Percentiles rank a stretch among this genome's conserved stretches.
Conservation (phyloP, 92 coral and sea anemone genomes). For the Siderastrea siderea region DNA sequence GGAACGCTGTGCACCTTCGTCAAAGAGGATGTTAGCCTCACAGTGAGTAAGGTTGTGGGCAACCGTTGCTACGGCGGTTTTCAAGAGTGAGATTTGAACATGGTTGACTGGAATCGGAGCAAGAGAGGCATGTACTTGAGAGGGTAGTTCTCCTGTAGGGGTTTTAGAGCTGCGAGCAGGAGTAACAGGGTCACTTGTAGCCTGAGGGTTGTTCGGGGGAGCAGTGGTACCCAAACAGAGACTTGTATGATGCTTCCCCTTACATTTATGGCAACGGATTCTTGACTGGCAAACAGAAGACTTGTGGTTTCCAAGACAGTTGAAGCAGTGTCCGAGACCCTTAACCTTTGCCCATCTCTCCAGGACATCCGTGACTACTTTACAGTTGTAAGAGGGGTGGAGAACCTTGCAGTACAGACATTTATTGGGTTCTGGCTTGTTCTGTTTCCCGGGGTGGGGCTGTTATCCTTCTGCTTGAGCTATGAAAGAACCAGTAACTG, state of each 20-base stretch:
- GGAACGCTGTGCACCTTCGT: too few relatives aligned
- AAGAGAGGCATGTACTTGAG: constrained; percentile 13
- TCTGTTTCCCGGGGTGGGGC: neutral
- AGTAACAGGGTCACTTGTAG: neutral
- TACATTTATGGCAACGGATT: constrained; percentile 57
- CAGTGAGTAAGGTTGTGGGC: neutral
- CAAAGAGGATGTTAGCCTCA: too few relatives aligned
- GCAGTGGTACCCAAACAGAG: constrained; percentile 37
- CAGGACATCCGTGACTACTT: constrained; percentile 21
- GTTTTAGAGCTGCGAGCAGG: constrained; percentile 2
- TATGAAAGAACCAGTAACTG: neutral
- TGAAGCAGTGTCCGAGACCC: constrained; percentile 47
- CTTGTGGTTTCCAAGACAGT: constrained; percentile 62
- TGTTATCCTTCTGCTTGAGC: neutral
- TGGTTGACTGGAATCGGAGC: too few relatives aligned
- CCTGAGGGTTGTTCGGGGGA: neutral
- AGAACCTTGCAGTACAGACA: constrained; percentile 34
- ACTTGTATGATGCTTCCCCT: constrained; percentile 71
- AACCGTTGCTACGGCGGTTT: constrained; percentile 41
- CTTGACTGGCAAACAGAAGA: constrained; percentile 59
- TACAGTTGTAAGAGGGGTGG: constrained; percentile 40
- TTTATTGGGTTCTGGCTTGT: neutral
- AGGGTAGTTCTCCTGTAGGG: neutral
- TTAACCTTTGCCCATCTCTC: constrained; percentile 49
- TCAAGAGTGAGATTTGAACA: too few relatives aligned